Evolutionary conservation across 53 echinoderm and acorn worm species (phyloP).

Genomic region (Henricia sp.): DNA sequence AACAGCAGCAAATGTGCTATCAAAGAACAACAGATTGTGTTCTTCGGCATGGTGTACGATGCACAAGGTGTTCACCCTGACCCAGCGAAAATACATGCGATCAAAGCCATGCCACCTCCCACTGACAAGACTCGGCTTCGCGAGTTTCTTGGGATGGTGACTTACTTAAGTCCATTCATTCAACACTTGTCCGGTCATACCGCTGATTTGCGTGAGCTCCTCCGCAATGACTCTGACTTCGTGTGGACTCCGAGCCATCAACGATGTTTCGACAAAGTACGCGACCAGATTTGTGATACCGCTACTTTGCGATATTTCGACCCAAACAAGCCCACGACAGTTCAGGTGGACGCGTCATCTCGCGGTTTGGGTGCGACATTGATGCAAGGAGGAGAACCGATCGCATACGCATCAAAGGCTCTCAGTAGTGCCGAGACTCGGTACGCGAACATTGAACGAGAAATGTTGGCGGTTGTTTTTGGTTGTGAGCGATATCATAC

Average conservation of each 20-base stretch:
- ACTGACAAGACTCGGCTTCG: constrained; percentile 19
- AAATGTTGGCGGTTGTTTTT: constrained; percentile 57
- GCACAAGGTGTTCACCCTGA: constrained; percentile 61
- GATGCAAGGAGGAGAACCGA: constrained; percentile 60
- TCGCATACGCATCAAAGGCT: constrained; percentile 61
- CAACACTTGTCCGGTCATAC: constrained; percentile 32
- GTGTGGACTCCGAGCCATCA: constrained; percentile 11
- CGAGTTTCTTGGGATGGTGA: constrained; percentile 39
- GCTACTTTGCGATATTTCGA: constrained; percentile 61
- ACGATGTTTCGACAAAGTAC: constrained; percentile 1
- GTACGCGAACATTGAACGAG: constrained; percentile 64
- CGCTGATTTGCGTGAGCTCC: constrained; percentile 28
- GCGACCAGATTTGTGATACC: constrained; percentile 13
- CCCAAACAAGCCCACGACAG: constrained; percentile 44
- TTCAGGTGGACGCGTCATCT: constrained; percentile 64
- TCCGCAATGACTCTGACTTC: constrained; percentile 15
- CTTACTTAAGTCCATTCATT: constrained; percentile 40
- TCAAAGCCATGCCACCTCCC: constrained; percentile 39
- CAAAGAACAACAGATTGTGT: constrained; percentile 35
- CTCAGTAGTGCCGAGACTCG: constrained; percentile 49
- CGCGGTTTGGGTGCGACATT: constrained; percentile 66
- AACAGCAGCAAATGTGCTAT: constrained; percentile 60
- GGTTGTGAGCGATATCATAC: constrained; percentile 59
- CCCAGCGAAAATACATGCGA: constrained; percentile 52
- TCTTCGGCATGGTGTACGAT: constrained; percentile 67